Percentiles rank a stretch among this genome's conserved stretches.
Evolutionary conservation across 2,113 vertebrate species (phyloP).

Genomic region (Ariopsis seemanni): DNA sequence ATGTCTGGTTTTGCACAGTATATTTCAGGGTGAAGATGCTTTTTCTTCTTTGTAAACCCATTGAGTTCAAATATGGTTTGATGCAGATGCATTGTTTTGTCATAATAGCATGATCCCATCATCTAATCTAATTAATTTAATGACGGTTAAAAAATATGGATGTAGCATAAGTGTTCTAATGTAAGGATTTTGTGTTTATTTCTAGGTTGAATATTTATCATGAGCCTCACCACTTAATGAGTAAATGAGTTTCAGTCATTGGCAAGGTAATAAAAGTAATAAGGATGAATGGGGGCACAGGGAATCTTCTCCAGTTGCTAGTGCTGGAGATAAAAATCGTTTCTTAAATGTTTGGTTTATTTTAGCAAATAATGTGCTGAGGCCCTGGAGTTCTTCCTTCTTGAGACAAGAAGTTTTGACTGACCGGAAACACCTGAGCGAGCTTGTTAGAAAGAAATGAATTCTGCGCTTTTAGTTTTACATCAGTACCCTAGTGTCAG

Average conservation of each 20-base stretch:
- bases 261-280: neutral
- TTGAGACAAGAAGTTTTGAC: neutral
- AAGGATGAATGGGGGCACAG: neutral
- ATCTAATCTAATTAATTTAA: neutral
- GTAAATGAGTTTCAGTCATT: neutral
- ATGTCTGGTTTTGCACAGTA: too few species aligned
- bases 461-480: slow-evolving; percentile 15
- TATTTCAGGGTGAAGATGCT: too few species aligned
- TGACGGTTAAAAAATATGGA: neutral
- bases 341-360: neutral
- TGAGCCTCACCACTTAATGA: neutral
- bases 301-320: neutral
- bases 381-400: neutral
- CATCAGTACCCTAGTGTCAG: slow-evolving; percentile 10
- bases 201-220: neutral
- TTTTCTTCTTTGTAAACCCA: too few species aligned
- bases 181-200: neutral
- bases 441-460: slow-evolving; percentile 9
- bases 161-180: neutral
- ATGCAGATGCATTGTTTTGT: neutral
- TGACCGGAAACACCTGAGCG: neutral
- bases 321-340: neutral
- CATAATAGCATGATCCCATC: neutral
- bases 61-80: neutral
- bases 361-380: neutral